These are phyloP conservation scores for Allophyes oxyacanthae DNA, from an alignment of 2,888 invertebrate species.

Conservation along the genomic window DNA sequence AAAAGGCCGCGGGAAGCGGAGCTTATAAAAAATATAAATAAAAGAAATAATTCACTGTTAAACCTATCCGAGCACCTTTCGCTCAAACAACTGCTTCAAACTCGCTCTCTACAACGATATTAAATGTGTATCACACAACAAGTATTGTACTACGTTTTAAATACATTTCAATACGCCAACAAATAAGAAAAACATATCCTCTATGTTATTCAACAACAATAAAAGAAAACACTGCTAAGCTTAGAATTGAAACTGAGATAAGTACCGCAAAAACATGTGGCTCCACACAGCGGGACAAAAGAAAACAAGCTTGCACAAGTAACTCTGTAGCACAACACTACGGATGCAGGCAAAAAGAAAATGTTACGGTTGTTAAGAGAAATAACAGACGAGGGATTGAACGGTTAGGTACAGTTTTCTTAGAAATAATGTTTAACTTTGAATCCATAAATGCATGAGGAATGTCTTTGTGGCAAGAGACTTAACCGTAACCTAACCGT, in stretches of 20 bases:
- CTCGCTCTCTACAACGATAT: no score
- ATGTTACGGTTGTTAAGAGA: slow-evolving; percentile 25
- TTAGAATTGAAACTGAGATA: slow-evolving; percentile 52
- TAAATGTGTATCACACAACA: no score
- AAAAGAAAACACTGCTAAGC: slow-evolving; percentile 28
- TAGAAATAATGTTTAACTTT: background rate
- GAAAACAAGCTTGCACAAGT: slow-evolving; percentile 20
- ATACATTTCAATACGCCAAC: slow-evolving; percentile 1
- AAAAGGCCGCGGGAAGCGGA: no score
- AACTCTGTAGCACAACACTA: slow-evolving; percentile 18
- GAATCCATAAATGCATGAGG: no score
- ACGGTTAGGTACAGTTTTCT: slow-evolving; percentile 3
- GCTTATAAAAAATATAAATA: no score
- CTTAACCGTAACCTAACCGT: no score
- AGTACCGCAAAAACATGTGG: slow-evolving; percentile 49
- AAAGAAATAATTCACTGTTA: no score
- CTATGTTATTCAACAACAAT: slow-evolving; percentile 21
- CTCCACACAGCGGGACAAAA: slow-evolving; percentile 25
- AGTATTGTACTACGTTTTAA: background rate
- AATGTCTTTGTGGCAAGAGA: no score
- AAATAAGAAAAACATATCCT: slow-evolving; percentile 1
- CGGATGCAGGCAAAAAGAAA: slow-evolving; percentile 17
- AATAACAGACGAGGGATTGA: slow-evolving; percentile 1
- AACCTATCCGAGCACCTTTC: no score
- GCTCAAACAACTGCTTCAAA: no score